Base-by-base conservation (phyloP, 37 sponge, comb jelly and placozoan species). In the Haliclona indistincta region DNA sequence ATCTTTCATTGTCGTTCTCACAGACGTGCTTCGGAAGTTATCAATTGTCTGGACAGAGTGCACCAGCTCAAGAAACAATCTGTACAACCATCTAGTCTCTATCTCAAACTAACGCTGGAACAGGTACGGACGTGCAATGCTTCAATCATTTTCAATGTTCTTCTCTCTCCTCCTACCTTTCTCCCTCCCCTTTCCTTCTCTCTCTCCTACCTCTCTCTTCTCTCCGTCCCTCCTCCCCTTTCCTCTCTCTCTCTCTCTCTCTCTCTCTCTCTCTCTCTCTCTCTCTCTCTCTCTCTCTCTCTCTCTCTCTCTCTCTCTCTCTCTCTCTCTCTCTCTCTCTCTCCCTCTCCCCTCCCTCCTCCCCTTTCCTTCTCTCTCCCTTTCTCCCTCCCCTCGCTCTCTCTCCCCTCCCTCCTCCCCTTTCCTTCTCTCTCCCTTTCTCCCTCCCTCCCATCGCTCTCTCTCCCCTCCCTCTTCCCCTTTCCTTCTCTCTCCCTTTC, bases 61-160 rank as follows among this genome's bases (percentile, higher is more conserved):
- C 91, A 91, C 53, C 82, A 91, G 58, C 25, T 85, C 83, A 91
- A 82, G 83, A 91, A 91, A 40, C 37, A 73, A 36, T 63, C 41
- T 11, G 56, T 74, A 3, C 86, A 77, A 49, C 75, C 87, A 49
- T 91, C 83, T 39, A 81, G 79, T 41, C 83, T 78, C 64, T 91
- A 78, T 64, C 79, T 91, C 36, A 58, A 71, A 25, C 79, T 84
- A 39, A 78, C 86, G 15, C 68, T 82, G 36, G 79, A 82, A n/a
- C 87, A 86, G 76, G 81, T 80, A 47, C 37, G 73, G 8, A 23
- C 43, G 49, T 63, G 45, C 2, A 35, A 40, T 23, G 35, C 17
- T 74, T 25, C 38, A 2, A 41, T 4, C 3, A 43, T 2, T 40
- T 2, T 53, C 23, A 38, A 5, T 28, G 15, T 30, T 11, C 36